Evolutionary conservation across 1,140 invertebrate species (phyloP).

Genomic region (Theocolax elegans): DNA sequence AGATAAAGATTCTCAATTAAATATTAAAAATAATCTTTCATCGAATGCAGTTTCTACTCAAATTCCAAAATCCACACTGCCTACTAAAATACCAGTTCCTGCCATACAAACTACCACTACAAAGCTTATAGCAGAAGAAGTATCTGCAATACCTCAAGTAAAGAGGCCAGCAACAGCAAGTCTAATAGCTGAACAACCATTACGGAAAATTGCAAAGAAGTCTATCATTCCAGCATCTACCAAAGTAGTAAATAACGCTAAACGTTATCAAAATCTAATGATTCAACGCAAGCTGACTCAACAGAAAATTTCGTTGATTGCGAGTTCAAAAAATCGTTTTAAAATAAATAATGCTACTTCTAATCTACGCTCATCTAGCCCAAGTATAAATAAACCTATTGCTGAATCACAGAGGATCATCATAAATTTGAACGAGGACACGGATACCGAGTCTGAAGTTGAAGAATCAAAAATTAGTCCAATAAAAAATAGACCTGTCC

Average conservation of each 20-base stretch:
- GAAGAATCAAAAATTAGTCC: conserved; percentile 29
- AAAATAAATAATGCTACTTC: conserved; percentile 20
- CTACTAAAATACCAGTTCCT: not conserved
- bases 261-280: conserved; percentile 54
- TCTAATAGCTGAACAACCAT: not conserved
- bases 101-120: not conserved
- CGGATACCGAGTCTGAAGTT: conserved; percentile 59
- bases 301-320: conserved; percentile 46
- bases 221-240: conserved; percentile 51
- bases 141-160: not conserved
- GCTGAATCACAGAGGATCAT: conserved; percentile 54
- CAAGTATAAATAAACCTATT: conserved; percentile 36
- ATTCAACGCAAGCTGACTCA: conserved; percentile 52
- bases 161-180: not conserved
- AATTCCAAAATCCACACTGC: not conserved
- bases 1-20: not conserved
- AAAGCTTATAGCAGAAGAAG: too few relatives aligned
- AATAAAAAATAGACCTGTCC: conserved; percentile 37
- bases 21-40: too few relatives aligned
- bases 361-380: conserved; percentile 42
- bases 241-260: conserved; percentile 58
- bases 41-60: not conserved
- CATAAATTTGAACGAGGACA: conserved; percentile 60
- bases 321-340: conserved; percentile 10
- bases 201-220: conserved; percentile 50